These are phyloP conservation scores for Ginglymostoma cirratum DNA, from an alignment of 2,113 vertebrate species.

Conservation along the genomic window DNA sequence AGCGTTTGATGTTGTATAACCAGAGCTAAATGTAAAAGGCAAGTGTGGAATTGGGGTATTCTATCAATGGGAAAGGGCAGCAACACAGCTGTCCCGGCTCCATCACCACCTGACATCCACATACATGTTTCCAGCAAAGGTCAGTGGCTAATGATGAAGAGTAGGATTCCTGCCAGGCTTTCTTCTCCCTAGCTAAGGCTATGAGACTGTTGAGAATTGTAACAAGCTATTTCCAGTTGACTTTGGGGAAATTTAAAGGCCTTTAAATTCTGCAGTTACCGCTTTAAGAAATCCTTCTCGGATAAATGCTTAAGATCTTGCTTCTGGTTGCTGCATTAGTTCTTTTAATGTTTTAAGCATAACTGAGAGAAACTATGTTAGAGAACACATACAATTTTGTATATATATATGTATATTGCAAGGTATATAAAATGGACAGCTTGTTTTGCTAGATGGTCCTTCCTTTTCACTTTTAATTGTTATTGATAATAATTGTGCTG, in stretches of 20 bases:
- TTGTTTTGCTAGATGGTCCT: background rate
- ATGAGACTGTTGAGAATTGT: background rate
- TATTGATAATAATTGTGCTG: background rate
- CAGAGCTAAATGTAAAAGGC: background rate
- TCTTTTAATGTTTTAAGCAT: background rate
- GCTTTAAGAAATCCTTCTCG: background rate
- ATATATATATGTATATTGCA: too few relatives aligned
- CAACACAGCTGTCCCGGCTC: background rate
- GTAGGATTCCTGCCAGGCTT: background rate
- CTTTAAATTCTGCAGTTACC: background rate
- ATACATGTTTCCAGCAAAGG: background rate
- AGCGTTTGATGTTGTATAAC: background rate
- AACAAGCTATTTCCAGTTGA: background rate
- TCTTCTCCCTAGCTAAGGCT: background rate
- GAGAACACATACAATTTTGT: background rate
- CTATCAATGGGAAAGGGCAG: background rate
- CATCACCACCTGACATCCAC: background rate
- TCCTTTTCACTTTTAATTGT: background rate
- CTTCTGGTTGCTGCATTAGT: background rate
- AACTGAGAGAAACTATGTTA: background rate
- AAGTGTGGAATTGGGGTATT: background rate
- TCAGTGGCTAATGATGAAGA: background rate
- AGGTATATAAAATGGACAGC: background rate
- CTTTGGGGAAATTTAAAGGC: background rate
- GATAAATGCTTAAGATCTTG: background rate